A percentile compares a stretch with the other conserved stretches of the same genome.
These are phyloP conservation scores for Martes martes DNA, from an alignment of 2,113 vertebrate genomes.

Conservation along the genomic window DNA sequence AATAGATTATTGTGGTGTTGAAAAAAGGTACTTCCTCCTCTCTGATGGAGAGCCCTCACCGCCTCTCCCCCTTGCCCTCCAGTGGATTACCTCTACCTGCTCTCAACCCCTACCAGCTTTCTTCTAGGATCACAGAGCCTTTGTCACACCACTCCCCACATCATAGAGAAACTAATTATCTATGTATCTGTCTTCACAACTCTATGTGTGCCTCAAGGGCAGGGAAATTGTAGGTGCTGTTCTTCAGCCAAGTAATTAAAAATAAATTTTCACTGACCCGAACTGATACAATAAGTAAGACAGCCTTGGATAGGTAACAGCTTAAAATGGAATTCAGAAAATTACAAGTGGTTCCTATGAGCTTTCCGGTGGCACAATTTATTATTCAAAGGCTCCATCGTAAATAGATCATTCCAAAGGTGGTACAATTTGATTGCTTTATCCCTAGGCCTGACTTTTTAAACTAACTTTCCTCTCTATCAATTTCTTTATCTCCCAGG, in stretches of 20 bases:
- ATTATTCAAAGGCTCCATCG: not conserved
- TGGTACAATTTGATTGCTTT: not conserved
- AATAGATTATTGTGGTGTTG: not conserved
- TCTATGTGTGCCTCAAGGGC: not conserved
- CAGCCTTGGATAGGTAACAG: not conserved
- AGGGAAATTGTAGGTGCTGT: not conserved
- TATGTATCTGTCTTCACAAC: not conserved
- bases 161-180: not conserved
- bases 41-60: not conserved
- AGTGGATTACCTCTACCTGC: rapidly evolving
- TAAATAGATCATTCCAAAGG: slow-evolving; percentile 29
- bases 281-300: not conserved
- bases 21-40: not conserved
- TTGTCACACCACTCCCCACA: not conserved
- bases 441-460: not conserved
- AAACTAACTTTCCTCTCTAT: slow-evolving; percentile 40
- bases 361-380: not conserved
- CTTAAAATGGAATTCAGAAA: slow-evolving; percentile 40
- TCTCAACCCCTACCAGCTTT: not conserved
- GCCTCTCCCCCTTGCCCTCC: not conserved
- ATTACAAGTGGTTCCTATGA: not conserved
- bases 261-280: not conserved
- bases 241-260: slow-evolving; percentile 46
- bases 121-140: rapidly evolving
- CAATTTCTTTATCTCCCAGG: slow-evolving; percentile 19